These are phyloP conservation scores for Eulemur albifrons DNA, from an alignment of 2,797 vertebrate species.

Conservation along the genomic window DNA sequence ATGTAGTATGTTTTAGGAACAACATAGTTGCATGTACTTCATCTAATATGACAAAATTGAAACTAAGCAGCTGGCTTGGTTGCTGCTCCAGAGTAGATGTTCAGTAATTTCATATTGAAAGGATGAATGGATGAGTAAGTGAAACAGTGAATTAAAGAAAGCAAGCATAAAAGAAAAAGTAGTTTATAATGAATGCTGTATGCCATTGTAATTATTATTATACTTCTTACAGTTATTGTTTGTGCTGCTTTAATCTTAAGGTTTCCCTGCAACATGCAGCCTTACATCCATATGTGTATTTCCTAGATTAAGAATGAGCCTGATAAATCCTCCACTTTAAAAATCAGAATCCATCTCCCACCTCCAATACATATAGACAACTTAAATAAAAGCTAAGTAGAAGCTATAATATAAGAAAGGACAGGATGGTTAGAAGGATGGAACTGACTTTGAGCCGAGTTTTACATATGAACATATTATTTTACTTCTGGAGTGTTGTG, in stretches of 20 bases:
- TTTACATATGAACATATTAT: not conserved
- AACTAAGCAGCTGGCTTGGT: not conserved
- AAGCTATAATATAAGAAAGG: not conserved
- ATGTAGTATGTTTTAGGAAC: not conserved
- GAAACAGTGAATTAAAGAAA: not conserved
- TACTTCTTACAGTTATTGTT: not conserved
- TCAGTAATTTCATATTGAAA: not conserved
- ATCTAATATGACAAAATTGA: not conserved
- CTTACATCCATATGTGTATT: not conserved
- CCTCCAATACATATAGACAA: not conserved
- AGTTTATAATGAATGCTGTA: not conserved
- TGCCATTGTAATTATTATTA: not conserved
- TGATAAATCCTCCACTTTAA: not conserved
- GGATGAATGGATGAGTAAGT: not conserved
- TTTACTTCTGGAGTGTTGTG: not conserved
- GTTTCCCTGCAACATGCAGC: not conserved
- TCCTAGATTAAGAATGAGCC: not conserved
- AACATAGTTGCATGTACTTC: not conserved
- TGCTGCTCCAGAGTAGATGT: not conserved
- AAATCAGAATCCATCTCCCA: not conserved
- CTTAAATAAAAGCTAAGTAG: not conserved
- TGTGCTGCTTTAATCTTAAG: slow-evolving; percentile 62
- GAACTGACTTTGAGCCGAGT: not conserved
- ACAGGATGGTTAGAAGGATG: not conserved
- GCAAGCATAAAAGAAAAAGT: not conserved